Conservation (phyloP, 2,113 vertebrate species). For the Corythaeola cristata region DNA sequence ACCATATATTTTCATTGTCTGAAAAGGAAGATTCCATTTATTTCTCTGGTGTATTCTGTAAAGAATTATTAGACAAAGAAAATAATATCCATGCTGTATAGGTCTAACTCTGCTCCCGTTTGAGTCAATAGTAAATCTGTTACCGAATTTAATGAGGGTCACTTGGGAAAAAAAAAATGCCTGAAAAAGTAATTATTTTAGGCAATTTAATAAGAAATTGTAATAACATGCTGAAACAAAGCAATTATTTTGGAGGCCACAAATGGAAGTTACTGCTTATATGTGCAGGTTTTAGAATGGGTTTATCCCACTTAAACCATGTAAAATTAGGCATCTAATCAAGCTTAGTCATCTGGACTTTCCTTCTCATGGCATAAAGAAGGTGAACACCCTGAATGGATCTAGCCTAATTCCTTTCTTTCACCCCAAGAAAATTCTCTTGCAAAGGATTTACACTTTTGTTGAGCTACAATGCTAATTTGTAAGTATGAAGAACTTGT, state of each 20-base stretch:
- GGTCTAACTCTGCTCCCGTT: background rate
- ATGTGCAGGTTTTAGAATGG: background rate
- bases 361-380: background rate
- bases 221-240: background rate
- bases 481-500: background rate
- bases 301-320: background rate
- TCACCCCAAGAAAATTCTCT: background rate
- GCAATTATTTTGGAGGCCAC: background rate
- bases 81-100: background rate
- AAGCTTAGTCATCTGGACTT: background rate
- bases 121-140: constrained; percentile 17
- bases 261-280: background rate
- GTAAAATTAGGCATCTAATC: background rate
- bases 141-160: constrained; percentile 16
- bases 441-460: background rate
- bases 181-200: background rate
- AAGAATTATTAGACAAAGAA: background rate
- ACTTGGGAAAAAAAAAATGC: background rate
- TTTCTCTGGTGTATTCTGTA: background rate
- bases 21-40: background rate
- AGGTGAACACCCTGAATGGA: background rate
- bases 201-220: constrained; percentile 19
- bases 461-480: background rate
- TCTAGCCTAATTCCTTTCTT: background rate
- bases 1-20: background rate